Conservation (phyloP, 2,888 invertebrate genomes). For the Sepiola atlantica region DNA sequence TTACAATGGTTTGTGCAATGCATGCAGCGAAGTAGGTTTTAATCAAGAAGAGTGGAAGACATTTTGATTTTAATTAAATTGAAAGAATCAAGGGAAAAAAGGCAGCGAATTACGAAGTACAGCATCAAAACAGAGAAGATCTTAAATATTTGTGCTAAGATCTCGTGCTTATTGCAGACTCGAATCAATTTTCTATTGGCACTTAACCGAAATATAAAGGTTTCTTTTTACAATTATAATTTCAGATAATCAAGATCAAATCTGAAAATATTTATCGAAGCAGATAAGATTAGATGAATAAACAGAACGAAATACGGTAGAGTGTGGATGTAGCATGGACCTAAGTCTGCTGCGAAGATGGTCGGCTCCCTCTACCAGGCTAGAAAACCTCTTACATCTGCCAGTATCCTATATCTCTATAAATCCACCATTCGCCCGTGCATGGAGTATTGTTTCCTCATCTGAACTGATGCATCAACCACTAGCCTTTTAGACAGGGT, state of each 20-base stretch:
- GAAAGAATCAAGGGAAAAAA: neutral
- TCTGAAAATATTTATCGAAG: neutral
- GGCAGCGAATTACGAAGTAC: neutral
- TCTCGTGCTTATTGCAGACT: neutral
- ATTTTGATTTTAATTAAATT: neutral
- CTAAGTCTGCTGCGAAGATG: too few relatives aligned
- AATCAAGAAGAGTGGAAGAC: neutral
- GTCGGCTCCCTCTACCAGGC: too few relatives aligned
- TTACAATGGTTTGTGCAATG: neutral
- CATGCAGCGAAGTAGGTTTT: neutral
- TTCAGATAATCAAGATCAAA: neutral
- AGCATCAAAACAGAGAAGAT: neutral
- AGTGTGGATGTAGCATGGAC: too few relatives aligned
- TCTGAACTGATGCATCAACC: too few relatives aligned
- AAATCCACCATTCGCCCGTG: too few relatives aligned
- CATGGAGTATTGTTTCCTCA: too few relatives aligned
- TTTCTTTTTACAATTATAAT: neutral
- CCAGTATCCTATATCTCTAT: too few relatives aligned
- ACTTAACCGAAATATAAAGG: neutral
- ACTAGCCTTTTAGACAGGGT: too few relatives aligned
- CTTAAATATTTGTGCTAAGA: too few relatives aligned
- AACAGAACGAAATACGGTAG: too few relatives aligned
- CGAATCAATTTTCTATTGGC: neutral
- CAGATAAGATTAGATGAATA: too few relatives aligned
- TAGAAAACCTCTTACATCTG: too few relatives aligned